Conservation (phyloP, 2,113 vertebrate species). For the Psammodynastes pulverulentus region DNA sequence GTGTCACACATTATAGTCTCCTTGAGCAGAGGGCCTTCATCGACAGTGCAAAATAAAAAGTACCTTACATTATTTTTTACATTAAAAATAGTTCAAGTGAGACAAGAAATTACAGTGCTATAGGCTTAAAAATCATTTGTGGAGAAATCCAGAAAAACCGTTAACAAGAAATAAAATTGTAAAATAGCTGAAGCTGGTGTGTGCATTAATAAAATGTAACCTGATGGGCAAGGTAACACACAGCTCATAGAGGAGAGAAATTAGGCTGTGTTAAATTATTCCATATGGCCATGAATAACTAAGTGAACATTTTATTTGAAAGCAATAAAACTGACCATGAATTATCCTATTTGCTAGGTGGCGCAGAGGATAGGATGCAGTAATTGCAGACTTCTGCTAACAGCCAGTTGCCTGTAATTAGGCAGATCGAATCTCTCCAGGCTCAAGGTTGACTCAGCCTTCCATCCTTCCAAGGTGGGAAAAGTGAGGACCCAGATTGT, state of each 20-base stretch:
- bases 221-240: not conserved
- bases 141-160: not conserved
- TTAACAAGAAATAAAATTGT: conserved; percentile 8
- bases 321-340: not conserved
- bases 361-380: too few relatives aligned
- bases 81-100: conserved; percentile 1
- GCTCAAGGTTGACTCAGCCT: too few relatives aligned
- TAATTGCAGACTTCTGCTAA: too few relatives aligned
- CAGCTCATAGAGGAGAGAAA: conserved; percentile 3
- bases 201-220: not conserved
- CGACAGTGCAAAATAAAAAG: not conserved
- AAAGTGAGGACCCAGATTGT: too few relatives aligned
- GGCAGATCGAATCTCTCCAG: too few relatives aligned
- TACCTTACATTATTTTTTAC: conserved; percentile 18
- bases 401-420: too few relatives aligned
- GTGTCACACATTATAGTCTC: not conserved
- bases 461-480: too few relatives aligned
- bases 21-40: not conserved
- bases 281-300: not conserved
- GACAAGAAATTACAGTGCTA: conserved; percentile 7
- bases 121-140: conserved; percentile 31
- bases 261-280: not conserved
- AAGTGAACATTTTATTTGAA: not conserved
- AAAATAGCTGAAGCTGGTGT: not conserved
- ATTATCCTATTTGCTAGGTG: not conserved